Evolutionary conservation across 2,888 invertebrate species (phyloP), one percentile per base, ranked within the genome.

Genomic region (Parascotia fuliginaria): DNA sequence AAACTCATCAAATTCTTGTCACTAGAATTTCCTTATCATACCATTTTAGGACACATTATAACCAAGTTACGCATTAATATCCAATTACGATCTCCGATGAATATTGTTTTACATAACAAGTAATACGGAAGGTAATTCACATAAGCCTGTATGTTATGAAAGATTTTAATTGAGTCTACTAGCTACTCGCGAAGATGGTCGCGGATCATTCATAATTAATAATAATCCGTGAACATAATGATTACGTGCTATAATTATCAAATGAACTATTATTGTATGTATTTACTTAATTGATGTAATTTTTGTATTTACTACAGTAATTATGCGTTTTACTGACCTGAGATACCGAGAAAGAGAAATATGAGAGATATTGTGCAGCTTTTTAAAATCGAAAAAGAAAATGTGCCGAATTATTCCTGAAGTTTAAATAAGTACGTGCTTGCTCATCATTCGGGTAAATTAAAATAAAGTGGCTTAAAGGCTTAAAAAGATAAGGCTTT

Each of bases 81-180:
- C 45, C 49, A 61, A 61, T 66, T 61, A 40, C 59, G 34, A 59
- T 60, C 50, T 24, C 33, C 61, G 52, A 68, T 62, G 47, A 53
- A 40, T 46, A 50, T 50, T 33, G 19, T 4, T 47, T 61, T 70
- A 54, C 54, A 43, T 63, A 69, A 66, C 22, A 42, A 41, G 60
- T 33, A 52, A 48, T 46, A 56, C 57, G 68, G 59, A 67, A 68
- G 51, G 51, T 44, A 62, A 36, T 52, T 49, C 54, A 57, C 41
- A 43, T 52, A 49, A 42, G 42, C 42, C 24, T 24, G 54, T 56
- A 49, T 56, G 65, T 58, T 57, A 62, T 54, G 60, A 54, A 63
- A 54, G 22, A 46, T 45, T 41, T 39, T 67, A 66, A 66, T 60
- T 64, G 45, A 37, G 29, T 34, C 44, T 48, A 45, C 15, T 33